These are phyloP conservation scores for Hippopotamus amphibius DNA, from an alignment of 2,113 vertebrate species.

Conservation along the genomic window DNA sequence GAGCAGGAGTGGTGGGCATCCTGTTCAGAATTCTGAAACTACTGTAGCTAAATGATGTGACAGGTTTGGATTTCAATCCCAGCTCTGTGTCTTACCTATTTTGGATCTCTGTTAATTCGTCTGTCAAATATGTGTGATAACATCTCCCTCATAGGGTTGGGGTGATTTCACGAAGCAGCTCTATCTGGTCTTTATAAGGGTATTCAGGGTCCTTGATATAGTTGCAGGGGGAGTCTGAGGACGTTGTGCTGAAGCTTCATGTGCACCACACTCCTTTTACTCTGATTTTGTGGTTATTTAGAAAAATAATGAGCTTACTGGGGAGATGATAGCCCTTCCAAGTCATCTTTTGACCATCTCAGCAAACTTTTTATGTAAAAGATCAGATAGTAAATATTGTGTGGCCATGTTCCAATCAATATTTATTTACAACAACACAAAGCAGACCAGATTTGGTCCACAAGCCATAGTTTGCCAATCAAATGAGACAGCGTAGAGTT, in stretches of 20 bases:
- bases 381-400: not conserved
- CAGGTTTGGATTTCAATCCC: not conserved
- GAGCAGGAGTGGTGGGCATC: not conserved
- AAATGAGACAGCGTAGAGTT: not conserved
- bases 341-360: not conserved
- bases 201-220: accelerated
- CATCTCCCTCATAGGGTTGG: not conserved
- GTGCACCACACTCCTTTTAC: not conserved
- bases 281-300: not conserved
- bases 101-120: not conserved
- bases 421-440: not conserved
- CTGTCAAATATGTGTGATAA: accelerated
- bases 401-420: not conserved
- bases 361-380: not conserved
- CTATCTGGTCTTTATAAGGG: not conserved
- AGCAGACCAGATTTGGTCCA: not conserved
- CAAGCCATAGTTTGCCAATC: not conserved
- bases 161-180: not conserved
- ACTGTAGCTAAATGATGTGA: not conserved
- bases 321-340: not conserved
- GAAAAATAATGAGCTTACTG: not conserved
- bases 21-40: not conserved
- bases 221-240: not conserved
- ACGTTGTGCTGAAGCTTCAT: not conserved
- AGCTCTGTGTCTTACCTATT: not conserved